Base-by-base conservation (phyloP, 2,888 invertebrate species). In the Dynastes maya region DNA sequence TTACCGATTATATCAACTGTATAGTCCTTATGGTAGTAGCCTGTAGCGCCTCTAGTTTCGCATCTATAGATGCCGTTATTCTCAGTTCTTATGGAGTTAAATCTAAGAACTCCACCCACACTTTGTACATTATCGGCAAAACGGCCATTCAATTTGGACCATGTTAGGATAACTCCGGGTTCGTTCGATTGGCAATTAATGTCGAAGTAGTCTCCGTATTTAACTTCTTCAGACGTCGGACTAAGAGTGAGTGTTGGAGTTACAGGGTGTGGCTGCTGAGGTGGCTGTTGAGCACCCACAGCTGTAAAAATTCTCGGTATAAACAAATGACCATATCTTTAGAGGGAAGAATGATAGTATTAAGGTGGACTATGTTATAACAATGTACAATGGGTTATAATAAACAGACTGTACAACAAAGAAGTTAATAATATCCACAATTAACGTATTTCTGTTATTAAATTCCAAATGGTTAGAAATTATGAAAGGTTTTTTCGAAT, bases 61-160 rank as follows among this genome's bases (percentile, higher is more conserved):
- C 95, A 95, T 61, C 92, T 89, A 86, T 95, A 95, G 5, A 90
- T 88, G 61, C 95, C 95, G 40, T 91, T 91, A 87, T 95, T 94
- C 77, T 91, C 91, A 2, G 90, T 88, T 76, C 89, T 88, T 1
- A 94, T 91, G 80, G 91, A 90, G 1, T 87, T 88, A 71, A 95
- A 90, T 80, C 92, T 89, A 63, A 95, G 86, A 40, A 82, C 84
- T 70, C 91, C 87, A 32, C 91, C 92, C 63, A 89, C 89, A 29
- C 91, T 91, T 80, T 90, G 89, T 75, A 93, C 91, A 84, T 94
- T 92, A 70, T 89, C 85, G 0, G 92, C 92, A 27, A 95, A 86
- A 29, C 87, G 85, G 40, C 90, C 91, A 16, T 90, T 89, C 2
- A 91, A 88, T 86, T 92, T 92, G 3, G 90, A 90, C 95, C 95